Base-by-base conservation (phyloP, 2,888 invertebrate species). In the Parnassius mnemosyne region DNA sequence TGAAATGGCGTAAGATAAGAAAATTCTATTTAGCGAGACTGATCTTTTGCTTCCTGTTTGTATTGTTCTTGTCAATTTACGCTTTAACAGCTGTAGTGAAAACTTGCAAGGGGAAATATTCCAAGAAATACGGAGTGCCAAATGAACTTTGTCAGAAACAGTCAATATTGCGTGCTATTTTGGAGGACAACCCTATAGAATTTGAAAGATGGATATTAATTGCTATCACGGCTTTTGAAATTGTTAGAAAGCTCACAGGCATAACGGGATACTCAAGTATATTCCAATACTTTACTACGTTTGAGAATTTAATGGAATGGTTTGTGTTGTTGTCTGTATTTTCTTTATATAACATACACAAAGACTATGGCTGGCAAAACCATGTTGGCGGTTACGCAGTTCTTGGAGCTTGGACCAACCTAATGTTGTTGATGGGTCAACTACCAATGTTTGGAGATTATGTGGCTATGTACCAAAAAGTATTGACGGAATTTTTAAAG, bases 1-100 rank as follows among this genome's bases (percentile, higher is more conserved):
- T 97, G 76, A 97, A 97, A 79, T 97, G 97, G 97, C 95, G 95
- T 70, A 96, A 97, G 84, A 97, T 97, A 73, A 93, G 97, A 63
- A 96, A 96, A 80, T 97, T 96, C 84, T 97, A 97, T 82, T 94
- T 96, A 59, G 96, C 95, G 0, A 92, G 96, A 65, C 91, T 97
- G 65, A 92, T 96, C 57, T 96, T 96, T 79, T 96, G 96, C 83
- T 94, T 96, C 66, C 91, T 96, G 25, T 97, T 96, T 80, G 95
- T 97, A 57, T 85, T 95, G 41, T 95, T 96, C 73, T 87, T 97
- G 59, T 96, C 96, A 2, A 91, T 95, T 47, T 97, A 96, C 81
- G 96, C 96, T 2, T 85, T 96, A 71, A 96, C 96, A 3, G 95
- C 96, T 0, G 85, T 97, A 62, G 96, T 96, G 0, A 94, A 85